These are phyloP conservation scores for Crocallis elinguaria DNA, from an alignment of 2,888 invertebrate genomes.

Conservation along the genomic window DNA sequence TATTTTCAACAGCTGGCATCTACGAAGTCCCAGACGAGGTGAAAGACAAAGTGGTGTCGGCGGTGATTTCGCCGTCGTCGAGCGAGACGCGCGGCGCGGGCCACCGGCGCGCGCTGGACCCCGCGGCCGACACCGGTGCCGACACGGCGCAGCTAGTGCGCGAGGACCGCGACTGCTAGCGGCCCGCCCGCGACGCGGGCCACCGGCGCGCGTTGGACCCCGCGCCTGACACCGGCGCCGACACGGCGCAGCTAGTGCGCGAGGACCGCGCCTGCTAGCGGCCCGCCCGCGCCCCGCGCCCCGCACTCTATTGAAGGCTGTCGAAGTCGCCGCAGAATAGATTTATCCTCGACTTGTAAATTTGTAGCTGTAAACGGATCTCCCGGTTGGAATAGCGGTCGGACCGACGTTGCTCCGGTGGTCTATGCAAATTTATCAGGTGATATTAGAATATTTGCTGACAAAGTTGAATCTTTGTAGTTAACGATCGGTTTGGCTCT, in stretches of 20 bases:
- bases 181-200: constrained; percentile 86
- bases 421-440: too few species aligned
- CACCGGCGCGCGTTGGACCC: constrained; percentile 49
- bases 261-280: constrained; percentile 89
- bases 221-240: constrained; percentile 22
- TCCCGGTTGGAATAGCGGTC: neutral
- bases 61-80: constrained; percentile 92
- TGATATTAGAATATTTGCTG: too few species aligned
- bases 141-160: constrained; percentile 96
- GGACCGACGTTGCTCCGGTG: neutral
- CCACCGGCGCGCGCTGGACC: constrained; percentile 87
- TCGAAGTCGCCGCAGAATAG: constrained; percentile 7
- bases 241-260: constrained; percentile 85
- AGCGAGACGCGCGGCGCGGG: constrained; percentile 92
- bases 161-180: constrained; percentile 89
- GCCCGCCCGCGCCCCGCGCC: constrained; percentile 86
- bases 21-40: constrained; percentile 93
- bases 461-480: too few species aligned
- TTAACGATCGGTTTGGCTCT: too few species aligned
- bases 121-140: constrained; percentile 94
- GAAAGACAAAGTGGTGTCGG: constrained; percentile 88
- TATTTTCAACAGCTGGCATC: constrained; percentile 82
- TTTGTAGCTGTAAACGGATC: neutral
- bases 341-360: neutral
- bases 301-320: too few species aligned